phyloP scores from a whole-genome alignment of 1,140 invertebrate genomes.

The Caenorhabditis tropicalis region DNA sequence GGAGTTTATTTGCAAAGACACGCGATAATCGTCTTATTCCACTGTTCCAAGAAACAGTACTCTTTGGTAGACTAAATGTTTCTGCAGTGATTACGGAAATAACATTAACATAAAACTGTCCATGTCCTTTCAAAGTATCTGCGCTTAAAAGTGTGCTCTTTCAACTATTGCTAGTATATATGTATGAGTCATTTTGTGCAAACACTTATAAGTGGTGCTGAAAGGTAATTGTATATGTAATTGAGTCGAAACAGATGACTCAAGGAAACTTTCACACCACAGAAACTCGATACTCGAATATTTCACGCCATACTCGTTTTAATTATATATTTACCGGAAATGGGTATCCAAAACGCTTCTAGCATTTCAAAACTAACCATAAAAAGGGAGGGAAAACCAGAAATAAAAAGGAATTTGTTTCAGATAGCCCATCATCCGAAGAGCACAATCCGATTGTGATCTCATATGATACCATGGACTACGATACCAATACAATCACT shows the following conservation, averaged over 20 bases:
- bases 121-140: background rate
- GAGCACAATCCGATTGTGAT: conserved; percentile 37
- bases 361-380: background rate
- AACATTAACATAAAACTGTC: background rate
- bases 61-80: background rate
- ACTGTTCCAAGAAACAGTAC: background rate
- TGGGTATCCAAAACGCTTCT: conserved; percentile 10
- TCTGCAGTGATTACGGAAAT: background rate
- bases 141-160: background rate
- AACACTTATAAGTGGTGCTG: background rate
- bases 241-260: conserved; percentile 24
- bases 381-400: background rate
- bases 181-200: conserved; percentile 33
- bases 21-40: conserved; percentile 18
- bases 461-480: conserved; percentile 33
- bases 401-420: background rate
- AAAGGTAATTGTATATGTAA: conserved; percentile 1
- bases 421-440: background rate
- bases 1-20: background rate
- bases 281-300: background rate
- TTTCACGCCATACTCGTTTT: background rate
- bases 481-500: conserved; percentile 43
- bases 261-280: conserved; percentile 5
- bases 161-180: background rate
- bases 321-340: conserved; percentile 40